Conservation (phyloP, 1,140 invertebrate genomes). For the Trialeurodes vaporariorum region DNA sequence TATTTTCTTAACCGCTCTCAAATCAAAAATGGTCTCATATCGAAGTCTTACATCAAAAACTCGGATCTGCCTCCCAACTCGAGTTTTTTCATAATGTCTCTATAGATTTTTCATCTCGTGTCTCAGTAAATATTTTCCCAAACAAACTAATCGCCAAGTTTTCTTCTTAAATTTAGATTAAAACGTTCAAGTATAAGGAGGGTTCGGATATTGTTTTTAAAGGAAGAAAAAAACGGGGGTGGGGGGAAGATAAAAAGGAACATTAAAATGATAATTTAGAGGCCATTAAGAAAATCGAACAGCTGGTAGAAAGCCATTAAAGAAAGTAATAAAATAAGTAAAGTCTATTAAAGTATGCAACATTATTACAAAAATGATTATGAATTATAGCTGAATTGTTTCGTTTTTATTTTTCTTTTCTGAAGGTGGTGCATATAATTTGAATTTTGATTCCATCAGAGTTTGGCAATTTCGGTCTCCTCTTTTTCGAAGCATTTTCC, state of each 20-base stretch:
- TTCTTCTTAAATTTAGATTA: too few relatives aligned
- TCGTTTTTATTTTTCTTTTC: background rate
- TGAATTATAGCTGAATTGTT: background rate
- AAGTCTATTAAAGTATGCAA: background rate
- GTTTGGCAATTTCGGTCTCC: background rate
- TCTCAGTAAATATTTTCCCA: too few relatives aligned
- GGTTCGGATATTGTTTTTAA: background rate
- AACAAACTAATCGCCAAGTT: too few relatives aligned
- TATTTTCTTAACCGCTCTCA: too few relatives aligned
- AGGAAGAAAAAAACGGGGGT: too few relatives aligned
- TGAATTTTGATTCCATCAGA: background rate
- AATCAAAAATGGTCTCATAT: too few relatives aligned
- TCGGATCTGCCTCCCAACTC: too few relatives aligned
- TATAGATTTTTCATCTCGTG: too few relatives aligned
- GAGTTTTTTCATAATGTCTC: too few relatives aligned
- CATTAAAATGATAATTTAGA: slow-evolving; percentile 1
- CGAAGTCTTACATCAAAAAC: too few relatives aligned
- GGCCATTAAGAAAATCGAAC: background rate
- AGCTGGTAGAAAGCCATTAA: background rate
- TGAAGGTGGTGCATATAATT: background rate
- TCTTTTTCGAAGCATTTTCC: background rate
- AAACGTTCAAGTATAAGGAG: too few relatives aligned
- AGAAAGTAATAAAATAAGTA: background rate
- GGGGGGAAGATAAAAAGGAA: background rate
- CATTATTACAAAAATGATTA: slow-evolving; percentile 1